These are phyloP conservation scores for Borostomias antarcticus DNA, from an alignment of 2,797 vertebrate genomes.

Conservation along the genomic window DNA sequence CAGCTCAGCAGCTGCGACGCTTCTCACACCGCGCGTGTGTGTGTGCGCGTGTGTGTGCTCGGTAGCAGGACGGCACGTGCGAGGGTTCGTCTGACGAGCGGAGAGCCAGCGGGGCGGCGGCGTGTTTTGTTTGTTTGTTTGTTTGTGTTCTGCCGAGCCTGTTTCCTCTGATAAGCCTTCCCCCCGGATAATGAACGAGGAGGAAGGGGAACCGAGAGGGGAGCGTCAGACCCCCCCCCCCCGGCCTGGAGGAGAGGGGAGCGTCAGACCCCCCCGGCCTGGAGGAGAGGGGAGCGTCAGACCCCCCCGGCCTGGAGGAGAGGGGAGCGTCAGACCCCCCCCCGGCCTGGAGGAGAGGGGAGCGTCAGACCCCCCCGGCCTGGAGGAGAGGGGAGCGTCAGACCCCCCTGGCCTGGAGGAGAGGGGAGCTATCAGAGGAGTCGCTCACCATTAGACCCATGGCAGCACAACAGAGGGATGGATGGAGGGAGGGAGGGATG, in stretches of 20 bases:
- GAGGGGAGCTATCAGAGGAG: slow-evolving; percentile 2
- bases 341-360: too few relatives aligned
- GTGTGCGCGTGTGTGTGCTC: neutral
- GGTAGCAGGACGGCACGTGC: too few relatives aligned
- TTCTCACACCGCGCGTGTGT: slow-evolving; percentile 27
- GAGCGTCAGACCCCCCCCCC: neutral
- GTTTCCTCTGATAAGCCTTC: slow-evolving; percentile 21
- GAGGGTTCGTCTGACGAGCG: neutral
- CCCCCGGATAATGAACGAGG: slow-evolving; percentile 36
- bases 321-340: neutral
- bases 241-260: too few relatives aligned
- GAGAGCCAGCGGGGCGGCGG: too few relatives aligned
- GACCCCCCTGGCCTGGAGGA: neutral
- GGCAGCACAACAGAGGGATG: too few relatives aligned
- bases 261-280: neutral
- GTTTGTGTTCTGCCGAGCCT: neutral
- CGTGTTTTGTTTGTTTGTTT: slow-evolving; percentile 3
- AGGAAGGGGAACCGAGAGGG: slow-evolving; percentile 28
- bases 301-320: neutral
- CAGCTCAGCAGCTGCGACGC: slow-evolving; percentile 36
- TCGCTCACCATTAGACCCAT: slow-evolving; percentile 7
- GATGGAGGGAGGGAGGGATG: slow-evolving; percentile 2
- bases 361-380: neutral
- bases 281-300: too few relatives aligned
- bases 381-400: too few relatives aligned